Evolutionary conservation across 2,888 invertebrate genomes (phyloP).

Genomic region (Catocala nupta): DNA sequence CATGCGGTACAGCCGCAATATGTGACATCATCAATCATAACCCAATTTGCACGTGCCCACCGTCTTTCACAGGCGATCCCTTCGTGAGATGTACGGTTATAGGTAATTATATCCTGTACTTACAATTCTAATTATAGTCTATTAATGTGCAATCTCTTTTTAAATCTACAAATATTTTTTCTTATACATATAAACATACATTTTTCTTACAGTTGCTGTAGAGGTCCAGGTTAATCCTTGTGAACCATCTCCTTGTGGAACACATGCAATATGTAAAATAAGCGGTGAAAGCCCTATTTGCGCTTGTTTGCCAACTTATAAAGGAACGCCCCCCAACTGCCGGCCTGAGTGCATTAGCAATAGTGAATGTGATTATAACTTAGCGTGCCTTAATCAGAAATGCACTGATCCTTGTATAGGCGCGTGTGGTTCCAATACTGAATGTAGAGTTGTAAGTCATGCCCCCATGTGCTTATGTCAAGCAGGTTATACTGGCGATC

Average conservation of each 20-base stretch:
- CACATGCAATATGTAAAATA: slow-evolving; percentile 91
- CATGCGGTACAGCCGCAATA: slow-evolving; percentile 91
- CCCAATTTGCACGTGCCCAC: slow-evolving; percentile 91
- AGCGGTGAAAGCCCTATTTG: slow-evolving; percentile 91
- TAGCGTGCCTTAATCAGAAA: slow-evolving; percentile 92
- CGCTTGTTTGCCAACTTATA: slow-evolving; percentile 90
- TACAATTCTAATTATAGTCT: background rate
- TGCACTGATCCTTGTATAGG: slow-evolving; percentile 92
- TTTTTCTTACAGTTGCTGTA: slow-evolving; percentile 57
- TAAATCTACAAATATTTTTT: no score
- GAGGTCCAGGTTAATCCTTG: slow-evolving; percentile 85
- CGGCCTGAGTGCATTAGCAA: slow-evolving; percentile 93
- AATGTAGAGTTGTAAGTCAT: slow-evolving; percentile 92
- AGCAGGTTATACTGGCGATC: slow-evolving; percentile 91
- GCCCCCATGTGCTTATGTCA: slow-evolving; percentile 91
- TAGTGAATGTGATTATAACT: slow-evolving; percentile 90
- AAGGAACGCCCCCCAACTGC: slow-evolving; percentile 92
- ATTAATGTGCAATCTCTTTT: background rate
- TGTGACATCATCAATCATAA: slow-evolving; percentile 93
- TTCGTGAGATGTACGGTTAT: slow-evolving; percentile 89
- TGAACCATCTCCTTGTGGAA: slow-evolving; percentile 93
- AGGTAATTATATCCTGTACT: slow-evolving; percentile 57
- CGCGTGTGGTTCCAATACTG: slow-evolving; percentile 91
- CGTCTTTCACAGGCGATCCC: slow-evolving; percentile 92
- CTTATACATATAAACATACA: background rate